Evolutionary conservation across 2,797 vertebrate genomes (phyloP).

Genomic region (Notolepis coatsorum): DNA sequence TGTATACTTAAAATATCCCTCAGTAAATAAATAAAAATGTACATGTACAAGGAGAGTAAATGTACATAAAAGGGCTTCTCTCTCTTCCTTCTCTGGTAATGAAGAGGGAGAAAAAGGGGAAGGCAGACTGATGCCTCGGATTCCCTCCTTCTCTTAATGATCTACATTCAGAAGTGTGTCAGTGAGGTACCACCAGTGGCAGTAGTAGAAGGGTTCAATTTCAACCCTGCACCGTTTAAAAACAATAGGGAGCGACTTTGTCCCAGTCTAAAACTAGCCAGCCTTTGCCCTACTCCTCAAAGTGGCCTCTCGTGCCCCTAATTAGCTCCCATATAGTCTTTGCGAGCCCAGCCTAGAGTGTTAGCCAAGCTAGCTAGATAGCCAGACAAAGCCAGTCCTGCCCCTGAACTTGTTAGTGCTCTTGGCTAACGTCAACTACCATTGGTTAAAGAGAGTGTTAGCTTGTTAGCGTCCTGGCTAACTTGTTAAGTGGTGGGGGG

Average conservation of each 20-base stretch:
- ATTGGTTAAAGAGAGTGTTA: slow-evolving; percentile 46
- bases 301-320: slow-evolving; percentile 17
- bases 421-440: slow-evolving; percentile 33
- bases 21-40: slow-evolving; percentile 78
- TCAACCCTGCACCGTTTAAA: slow-evolving; percentile 43
- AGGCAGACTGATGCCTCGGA: slow-evolving; percentile 40
- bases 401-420: slow-evolving; percentile 58
- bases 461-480: slow-evolving; percentile 66
- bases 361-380: slow-evolving; percentile 41
- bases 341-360: slow-evolving; percentile 48
- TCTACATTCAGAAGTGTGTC: slow-evolving; percentile 79
- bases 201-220: slow-evolving; percentile 44
- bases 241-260: slow-evolving; percentile 17
- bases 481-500: slow-evolving; percentile 58
- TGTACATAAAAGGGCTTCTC: slow-evolving; percentile 17
- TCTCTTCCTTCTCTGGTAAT: slow-evolving; percentile 50
- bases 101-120: slow-evolving; percentile 45
- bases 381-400: slow-evolving; percentile 23
- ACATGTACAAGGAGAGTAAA: slow-evolving; percentile 56
- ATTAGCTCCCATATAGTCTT: slow-evolving; percentile 25
- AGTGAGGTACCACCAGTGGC: slow-evolving; percentile 70
- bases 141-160: slow-evolving; percentile 48
- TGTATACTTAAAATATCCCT: slow-evolving; percentile 81
- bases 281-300: slow-evolving; percentile 17
- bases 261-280: slow-evolving; percentile 36